Base-by-base conservation (phyloP, 2,888 invertebrate genomes). In the Acanthosoma haemorrhoidale region DNA sequence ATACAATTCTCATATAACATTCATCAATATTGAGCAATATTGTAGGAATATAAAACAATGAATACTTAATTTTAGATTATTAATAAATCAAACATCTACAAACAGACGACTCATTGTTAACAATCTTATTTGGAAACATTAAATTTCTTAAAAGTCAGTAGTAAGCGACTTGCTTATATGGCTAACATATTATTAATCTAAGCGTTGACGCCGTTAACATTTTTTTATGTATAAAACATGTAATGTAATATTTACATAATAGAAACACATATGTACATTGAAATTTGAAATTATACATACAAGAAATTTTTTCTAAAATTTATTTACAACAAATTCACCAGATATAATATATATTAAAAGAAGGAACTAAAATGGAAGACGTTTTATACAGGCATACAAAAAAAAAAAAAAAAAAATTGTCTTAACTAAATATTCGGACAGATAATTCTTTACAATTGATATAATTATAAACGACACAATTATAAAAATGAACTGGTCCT, bases 351-450 rank as follows among this genome's bases (percentile, higher is more conserved):
- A 39, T 64, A 64, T 64, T 64, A 64, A 64, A 64, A 36, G 31
- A 41, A 64, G 64, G 64, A 64, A 64, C 64, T 64, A 64, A 57
- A 64, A 64, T 64, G 64, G 64, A 64, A 64, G 64, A 64, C 64
- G 41, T 64, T 41, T 64, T 41, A 64, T 41, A 41, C 39, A 51
- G 41, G 41, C 41, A 41, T 21, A 29, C 15, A 38, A 18, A 41
- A 64, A 25, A 25, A 51, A n/a, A 25, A 25, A 8, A 6, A 41
- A 18, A 41, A 2, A 43, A 43, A 51, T 25, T 25, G n/a, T 13
- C 51, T 51, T 51, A 51, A 51, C 18, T 51, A 51, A 51, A 51
- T 51, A 18, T 51, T 25, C n/a, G n/a, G n/a, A 29, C 4, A 29
- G n/a, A n/a, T n/a, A 25, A 5, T 51, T 51, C 29, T 25, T 25